A percentile compares a stretch with the other conserved stretches of the same genome.
Conservation (phyloP, 64 coral and sea anemone genomes). For the Porites australiensis region DNA sequence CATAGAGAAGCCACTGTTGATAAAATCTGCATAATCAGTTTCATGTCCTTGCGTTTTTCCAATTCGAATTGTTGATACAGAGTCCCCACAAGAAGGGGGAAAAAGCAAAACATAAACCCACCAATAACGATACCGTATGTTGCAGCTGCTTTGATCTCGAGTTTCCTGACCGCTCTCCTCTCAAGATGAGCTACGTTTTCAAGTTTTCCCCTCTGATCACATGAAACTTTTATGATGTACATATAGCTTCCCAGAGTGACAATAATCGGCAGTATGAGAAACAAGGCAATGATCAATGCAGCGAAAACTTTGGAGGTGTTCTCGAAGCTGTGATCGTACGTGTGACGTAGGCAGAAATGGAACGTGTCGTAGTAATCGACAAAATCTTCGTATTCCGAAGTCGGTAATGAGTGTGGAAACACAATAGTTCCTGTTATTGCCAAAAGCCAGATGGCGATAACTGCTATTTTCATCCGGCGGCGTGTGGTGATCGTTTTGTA, state of each 20-base stretch:
- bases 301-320: constrained; percentile 45
- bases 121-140: constrained; percentile 54
- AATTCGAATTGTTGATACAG: constrained; percentile 45
- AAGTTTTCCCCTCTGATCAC: constrained; percentile 29
- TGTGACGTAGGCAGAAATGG: constrained; percentile 30
- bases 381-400: constrained; percentile 37
- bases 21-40: constrained; percentile 38
- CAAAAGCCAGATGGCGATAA: constrained; percentile 19
- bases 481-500: constrained; percentile 53
- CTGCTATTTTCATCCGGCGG: neutral
- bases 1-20: constrained; percentile 16
- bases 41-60: constrained; percentile 3
- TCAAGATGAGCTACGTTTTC: constrained; percentile 40
- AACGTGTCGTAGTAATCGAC: constrained; percentile 57
- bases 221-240: constrained; percentile 63
- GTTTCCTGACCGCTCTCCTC: neutral
- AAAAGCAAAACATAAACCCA: constrained; percentile 51
- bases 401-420: constrained; percentile 38
- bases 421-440: constrained; percentile 35
- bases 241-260: constrained; percentile 40
- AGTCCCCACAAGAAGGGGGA: constrained; percentile 51
- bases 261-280: constrained; percentile 32
- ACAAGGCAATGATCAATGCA: constrained; percentile 9
- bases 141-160: constrained; percentile 53
- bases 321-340: neutral